phyloP scores from a whole-genome alignment of 2,113 vertebrate genomes.

The Mobula hypostoma region DNA sequence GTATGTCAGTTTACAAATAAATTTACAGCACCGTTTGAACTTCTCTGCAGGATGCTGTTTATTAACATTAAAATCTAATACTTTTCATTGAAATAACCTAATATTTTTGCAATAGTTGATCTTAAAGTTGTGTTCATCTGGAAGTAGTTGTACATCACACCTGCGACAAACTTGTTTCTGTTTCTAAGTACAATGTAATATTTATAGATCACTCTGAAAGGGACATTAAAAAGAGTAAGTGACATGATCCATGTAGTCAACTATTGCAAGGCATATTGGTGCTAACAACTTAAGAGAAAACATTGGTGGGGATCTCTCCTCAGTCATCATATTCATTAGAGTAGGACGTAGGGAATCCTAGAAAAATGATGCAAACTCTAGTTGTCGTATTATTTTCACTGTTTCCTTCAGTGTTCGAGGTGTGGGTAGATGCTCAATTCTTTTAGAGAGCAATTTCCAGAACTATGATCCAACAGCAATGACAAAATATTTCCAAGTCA shows the following conservation, averaged over 20 bases:
- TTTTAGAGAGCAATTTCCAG: no score
- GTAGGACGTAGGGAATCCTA: neutral
- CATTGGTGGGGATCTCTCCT: neutral
- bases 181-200: neutral
- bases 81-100: no score
- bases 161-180: neutral
- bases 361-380: neutral
- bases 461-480: no score
- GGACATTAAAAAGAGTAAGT: neutral
- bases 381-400: neutral
- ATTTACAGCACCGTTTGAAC: neutral
- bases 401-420: neutral
- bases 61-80: neutral
- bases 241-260: neutral
- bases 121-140: neutral
- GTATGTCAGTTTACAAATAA: no score
- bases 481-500: no score
- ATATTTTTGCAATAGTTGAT: no score
- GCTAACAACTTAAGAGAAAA: neutral
- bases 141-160: neutral
- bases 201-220: neutral
- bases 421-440: no score
- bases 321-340: neutral
- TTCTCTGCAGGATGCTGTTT: neutral
- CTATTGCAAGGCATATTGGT: neutral